phyloP scores from a whole-genome alignment of 2,888 invertebrate genomes.

The Temnothorax rugatulus region DNA sequence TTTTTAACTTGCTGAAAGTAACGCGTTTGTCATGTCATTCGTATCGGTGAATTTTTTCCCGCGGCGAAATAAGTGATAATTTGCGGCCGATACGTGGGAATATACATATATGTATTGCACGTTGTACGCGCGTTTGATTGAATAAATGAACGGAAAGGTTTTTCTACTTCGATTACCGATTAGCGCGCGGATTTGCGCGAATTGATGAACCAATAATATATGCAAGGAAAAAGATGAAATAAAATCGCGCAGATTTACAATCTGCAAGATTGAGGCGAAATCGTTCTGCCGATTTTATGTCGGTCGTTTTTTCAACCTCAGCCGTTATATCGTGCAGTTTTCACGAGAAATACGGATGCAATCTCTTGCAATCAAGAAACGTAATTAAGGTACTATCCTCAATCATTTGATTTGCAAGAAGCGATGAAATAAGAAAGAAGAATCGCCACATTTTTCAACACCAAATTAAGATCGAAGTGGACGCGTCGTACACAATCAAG shows the following conservation, averaged over 20 bases:
- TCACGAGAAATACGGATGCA: neutral
- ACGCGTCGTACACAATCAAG: neutral
- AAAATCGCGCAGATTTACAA: neutral
- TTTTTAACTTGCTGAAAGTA: constrained; percentile 10
- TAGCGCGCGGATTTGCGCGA: neutral
- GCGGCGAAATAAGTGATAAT: constrained; percentile 2
- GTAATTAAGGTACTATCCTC: neutral
- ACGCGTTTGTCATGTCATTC: constrained; percentile 20
- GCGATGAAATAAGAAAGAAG: neutral
- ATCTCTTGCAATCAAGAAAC: constrained; percentile 12
- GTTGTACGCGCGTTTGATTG: constrained; percentile 15
- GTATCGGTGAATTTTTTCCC: neutral
- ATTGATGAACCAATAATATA: constrained; percentile 26
- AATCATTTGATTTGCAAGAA: neutral
- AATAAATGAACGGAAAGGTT: neutral
- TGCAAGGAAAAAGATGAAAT: neutral
- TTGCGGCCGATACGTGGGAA: neutral
- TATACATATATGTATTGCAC: neutral
- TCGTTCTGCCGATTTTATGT: constrained; percentile 4
- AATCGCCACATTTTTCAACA: neutral
- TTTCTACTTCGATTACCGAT: neutral
- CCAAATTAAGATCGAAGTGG: neutral
- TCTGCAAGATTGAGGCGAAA: constrained; percentile 16
- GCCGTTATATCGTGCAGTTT: neutral
- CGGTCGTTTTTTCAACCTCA: neutral